phyloP scores from a whole-genome alignment of 2,888 invertebrate genomes.

The Callosobruchus maculatus region DNA sequence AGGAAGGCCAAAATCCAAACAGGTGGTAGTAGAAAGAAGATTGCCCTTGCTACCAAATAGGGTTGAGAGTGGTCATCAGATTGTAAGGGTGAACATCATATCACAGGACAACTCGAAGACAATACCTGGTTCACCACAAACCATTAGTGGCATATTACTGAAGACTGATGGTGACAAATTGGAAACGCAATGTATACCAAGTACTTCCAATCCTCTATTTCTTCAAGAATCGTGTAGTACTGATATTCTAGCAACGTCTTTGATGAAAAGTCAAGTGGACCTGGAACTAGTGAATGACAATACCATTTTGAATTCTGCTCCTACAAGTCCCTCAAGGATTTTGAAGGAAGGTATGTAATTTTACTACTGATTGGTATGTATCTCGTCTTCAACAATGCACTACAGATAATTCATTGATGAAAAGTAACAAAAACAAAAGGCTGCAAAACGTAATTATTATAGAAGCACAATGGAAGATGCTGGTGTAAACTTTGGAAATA shows the following conservation, averaged over 20 bases:
- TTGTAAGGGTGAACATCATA: slow-evolving; percentile 48
- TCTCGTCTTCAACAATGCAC: no score
- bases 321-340: slow-evolving; percentile 62
- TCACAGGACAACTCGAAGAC: slow-evolving; percentile 30
- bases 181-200: slow-evolving; percentile 4
- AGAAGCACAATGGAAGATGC: no score
- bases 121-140: neutral
- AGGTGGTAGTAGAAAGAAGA: slow-evolving; percentile 72
- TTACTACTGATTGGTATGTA: no score
- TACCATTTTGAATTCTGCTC: slow-evolving; percentile 32
- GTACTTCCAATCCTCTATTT: slow-evolving; percentile 5
- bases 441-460: no score
- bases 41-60: slow-evolving; percentile 64
- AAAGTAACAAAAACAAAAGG: no score
- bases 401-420: no score
- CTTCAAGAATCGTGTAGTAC: slow-evolving; percentile 2
- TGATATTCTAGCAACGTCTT: slow-evolving; percentile 11
- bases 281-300: slow-evolving; percentile 8
- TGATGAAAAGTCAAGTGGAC: slow-evolving; percentile 18
- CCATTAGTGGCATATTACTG: neutral
- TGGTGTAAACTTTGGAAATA: no score
- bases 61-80: slow-evolving; percentile 48
- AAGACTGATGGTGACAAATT: neutral
- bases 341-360: slow-evolving; percentile 55
- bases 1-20: slow-evolving; percentile 52